phyloP scores from a whole-genome alignment of 2,888 invertebrate species.

The Andricus quercusramuli region DNA sequence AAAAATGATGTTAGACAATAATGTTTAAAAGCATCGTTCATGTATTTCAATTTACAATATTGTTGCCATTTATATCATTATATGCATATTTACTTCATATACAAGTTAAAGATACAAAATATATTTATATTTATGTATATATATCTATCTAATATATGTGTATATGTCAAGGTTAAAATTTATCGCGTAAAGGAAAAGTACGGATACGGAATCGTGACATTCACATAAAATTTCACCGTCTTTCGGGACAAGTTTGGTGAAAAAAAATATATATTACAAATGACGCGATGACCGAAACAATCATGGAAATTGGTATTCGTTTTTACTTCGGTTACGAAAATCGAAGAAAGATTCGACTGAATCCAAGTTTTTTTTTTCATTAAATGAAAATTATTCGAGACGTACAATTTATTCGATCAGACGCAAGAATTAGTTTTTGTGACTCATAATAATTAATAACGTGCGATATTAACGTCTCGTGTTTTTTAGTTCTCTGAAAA shows the following conservation, averaged over 20 bases:
- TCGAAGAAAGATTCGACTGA: not conserved
- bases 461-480: slow-evolving; percentile 1
- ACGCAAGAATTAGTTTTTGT: not conserved
- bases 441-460: not conserved
- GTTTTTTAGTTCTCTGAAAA: not conserved
- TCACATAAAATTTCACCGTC: slow-evolving; percentile 58
- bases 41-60: slow-evolving; percentile 79
- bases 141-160: slow-evolving; percentile 43
- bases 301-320: slow-evolving; percentile 33
- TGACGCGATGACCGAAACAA: slow-evolving; percentile 41
- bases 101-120: slow-evolving; percentile 77
- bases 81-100: slow-evolving; percentile 76
- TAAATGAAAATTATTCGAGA: not conserved
- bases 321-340: slow-evolving; percentile 20
- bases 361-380: slow-evolving; percentile 4
- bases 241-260: slow-evolving; percentile 31
- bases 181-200: slow-evolving; percentile 62
- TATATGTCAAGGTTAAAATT: slow-evolving; percentile 66
- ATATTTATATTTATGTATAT: slow-evolving; percentile 71
- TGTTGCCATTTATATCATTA: slow-evolving; percentile 75
- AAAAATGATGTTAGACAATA: slow-evolving; percentile 77
- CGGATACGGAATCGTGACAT: slow-evolving; percentile 62
- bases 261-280: slow-evolving; percentile 46
- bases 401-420: not conserved
- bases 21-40: slow-evolving; percentile 78